A percentile compares a stretch with the other conserved stretches of the same genome.
Conservation (phyloP, 2,888 invertebrate species). For the Drosophila trichaetosa region DNA sequence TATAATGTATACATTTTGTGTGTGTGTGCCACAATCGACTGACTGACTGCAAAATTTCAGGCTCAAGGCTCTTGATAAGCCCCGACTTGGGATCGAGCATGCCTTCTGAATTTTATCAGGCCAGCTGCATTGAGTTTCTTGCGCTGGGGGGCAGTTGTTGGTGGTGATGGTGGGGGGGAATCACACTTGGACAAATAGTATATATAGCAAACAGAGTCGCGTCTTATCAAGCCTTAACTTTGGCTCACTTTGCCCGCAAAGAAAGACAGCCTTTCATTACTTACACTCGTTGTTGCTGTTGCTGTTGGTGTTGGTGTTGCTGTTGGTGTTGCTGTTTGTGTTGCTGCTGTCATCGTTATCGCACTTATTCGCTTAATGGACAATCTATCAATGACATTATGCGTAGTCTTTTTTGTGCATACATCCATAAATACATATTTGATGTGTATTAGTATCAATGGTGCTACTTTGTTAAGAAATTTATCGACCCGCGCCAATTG, state of each 20-base stretch:
- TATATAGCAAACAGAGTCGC: slow-evolving; percentile 14
- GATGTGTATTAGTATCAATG: slow-evolving; percentile 56
- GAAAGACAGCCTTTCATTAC: slow-evolving; percentile 69
- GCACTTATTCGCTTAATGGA: slow-evolving; percentile 34
- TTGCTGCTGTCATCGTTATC: slow-evolving; percentile 26
- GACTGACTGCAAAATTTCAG: slow-evolving; percentile 56
- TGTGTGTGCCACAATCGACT: slow-evolving; percentile 14
- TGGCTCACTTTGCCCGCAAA: slow-evolving; percentile 56
- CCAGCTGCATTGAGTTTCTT: slow-evolving; percentile 58
- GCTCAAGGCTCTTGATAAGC: slow-evolving; percentile 71
- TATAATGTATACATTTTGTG: slow-evolving; percentile 7
- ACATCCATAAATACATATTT: slow-evolving; percentile 7
- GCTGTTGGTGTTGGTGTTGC: background rate
- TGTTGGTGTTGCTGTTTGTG: slow-evolving; percentile 4
- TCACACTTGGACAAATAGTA: slow-evolving; percentile 62
- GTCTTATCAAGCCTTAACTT: slow-evolving; percentile 68
- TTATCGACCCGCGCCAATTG: slow-evolving; percentile 51
- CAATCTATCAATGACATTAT: slow-evolving; percentile 59
- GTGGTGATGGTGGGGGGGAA: background rate
- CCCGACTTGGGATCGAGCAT: slow-evolving; percentile 7
- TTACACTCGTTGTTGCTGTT: slow-evolving; percentile 1
- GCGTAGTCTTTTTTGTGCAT: slow-evolving; percentile 2
- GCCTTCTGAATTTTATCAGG: slow-evolving; percentile 46
- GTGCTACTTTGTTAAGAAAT: slow-evolving; percentile 55
- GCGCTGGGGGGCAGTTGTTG: background rate